Evolutionary conservation across 2,113 vertebrate species (phyloP).

Genomic region (Rhizomys pruinosus): DNA sequence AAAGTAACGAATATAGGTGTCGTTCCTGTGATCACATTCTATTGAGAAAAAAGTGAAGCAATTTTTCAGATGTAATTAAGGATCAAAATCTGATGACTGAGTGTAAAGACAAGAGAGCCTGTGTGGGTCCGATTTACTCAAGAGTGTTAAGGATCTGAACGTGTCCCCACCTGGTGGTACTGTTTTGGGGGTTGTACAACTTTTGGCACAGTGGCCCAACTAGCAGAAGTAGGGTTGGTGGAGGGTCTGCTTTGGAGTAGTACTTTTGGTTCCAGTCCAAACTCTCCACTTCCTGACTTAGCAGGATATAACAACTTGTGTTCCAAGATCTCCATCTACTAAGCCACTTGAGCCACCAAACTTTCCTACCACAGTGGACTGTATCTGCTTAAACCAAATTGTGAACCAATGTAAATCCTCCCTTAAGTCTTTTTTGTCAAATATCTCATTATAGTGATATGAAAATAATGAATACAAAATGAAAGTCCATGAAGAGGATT

Average conservation of each 20-base stretch:
- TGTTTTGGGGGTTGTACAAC: background rate
- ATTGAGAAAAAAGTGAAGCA: background rate
- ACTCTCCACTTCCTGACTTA: background rate
- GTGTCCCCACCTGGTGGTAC: background rate
- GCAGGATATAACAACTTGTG: background rate
- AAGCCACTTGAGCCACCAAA: background rate
- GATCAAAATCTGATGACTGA: background rate
- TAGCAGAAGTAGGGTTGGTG: background rate
- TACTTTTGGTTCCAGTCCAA: background rate
- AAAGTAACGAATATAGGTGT: background rate
- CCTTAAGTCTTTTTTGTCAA: background rate
- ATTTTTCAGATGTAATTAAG: slow-evolving; percentile 10
- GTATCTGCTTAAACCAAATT: background rate
- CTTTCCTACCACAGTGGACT: background rate
- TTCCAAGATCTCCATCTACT: background rate
- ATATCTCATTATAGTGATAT: background rate
- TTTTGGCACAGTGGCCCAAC: background rate
- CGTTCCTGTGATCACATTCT: background rate
- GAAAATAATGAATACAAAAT: background rate
- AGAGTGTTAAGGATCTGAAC: background rate
- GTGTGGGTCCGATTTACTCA: background rate
- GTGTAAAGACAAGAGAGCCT: background rate
- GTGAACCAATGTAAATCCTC: background rate
- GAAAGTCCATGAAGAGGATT: background rate
- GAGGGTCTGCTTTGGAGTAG: background rate